These are phyloP conservation scores for Gymnodraco acuticeps DNA, from an alignment of 2,797 vertebrate genomes.

Conservation along the genomic window DNA sequence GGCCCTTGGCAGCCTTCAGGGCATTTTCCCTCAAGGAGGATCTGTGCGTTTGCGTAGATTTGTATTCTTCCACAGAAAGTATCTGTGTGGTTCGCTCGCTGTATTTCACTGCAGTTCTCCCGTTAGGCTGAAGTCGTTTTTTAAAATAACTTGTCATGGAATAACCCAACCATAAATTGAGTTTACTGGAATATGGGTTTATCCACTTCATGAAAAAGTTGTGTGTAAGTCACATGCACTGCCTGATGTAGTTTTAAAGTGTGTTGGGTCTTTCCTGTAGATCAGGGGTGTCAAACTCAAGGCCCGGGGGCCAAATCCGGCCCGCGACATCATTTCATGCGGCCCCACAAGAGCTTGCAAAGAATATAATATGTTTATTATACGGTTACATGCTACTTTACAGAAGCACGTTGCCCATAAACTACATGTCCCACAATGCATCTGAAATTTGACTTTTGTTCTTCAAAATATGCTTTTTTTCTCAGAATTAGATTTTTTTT, in stretches of 20 bases:
- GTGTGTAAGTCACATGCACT: neutral
- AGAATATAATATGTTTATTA: too few relatives aligned
- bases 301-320: too few relatives aligned
- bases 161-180: neutral
- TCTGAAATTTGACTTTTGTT: too few relatives aligned
- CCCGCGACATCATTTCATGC: too few relatives aligned
- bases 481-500: too few relatives aligned
- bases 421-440: too few relatives aligned
- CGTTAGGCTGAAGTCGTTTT: neutral
- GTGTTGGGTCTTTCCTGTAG: neutral
- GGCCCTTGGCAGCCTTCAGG: conserved; percentile 80
- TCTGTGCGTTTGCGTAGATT: conserved; percentile 24
- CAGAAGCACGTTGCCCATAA: too few relatives aligned
- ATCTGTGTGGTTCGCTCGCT: conserved; percentile 1
- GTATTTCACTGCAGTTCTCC: neutral
- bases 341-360: too few relatives aligned
- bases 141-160: neutral
- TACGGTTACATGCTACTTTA: too few relatives aligned
- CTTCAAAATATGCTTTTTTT: too few relatives aligned
- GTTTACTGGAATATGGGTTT: neutral
- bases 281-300: too few relatives aligned
- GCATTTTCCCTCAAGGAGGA: conserved; percentile 84
- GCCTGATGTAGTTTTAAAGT: neutral
- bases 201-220: neutral
- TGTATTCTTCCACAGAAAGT: neutral